Evolutionary conservation across 2,797 vertebrate species (phyloP).

Genomic region (Hydrophis major): DNA sequence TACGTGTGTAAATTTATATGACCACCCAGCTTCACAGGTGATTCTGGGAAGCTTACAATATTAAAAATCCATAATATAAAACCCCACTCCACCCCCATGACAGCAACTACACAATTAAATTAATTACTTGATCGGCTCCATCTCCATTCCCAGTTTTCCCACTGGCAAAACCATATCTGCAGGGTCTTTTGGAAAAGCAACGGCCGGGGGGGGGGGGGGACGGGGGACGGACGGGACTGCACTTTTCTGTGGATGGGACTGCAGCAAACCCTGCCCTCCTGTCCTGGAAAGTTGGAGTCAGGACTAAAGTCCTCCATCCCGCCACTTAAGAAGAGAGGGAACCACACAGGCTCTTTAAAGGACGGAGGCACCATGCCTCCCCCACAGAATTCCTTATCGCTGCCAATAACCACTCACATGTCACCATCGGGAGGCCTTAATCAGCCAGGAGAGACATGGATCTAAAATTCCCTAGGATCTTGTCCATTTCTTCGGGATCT

Average conservation of each 20-base stretch:
- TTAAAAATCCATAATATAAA: background rate
- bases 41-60: background rate
- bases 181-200: background rate
- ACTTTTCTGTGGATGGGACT: background rate
- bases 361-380: background rate
- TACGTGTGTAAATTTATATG: background rate
- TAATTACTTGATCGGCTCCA: background rate
- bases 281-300: background rate
- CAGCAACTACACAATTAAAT: background rate
- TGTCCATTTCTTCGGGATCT: background rate
- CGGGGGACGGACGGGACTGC: no score
- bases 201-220: accelerated
- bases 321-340: background rate
- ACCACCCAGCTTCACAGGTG: background rate
- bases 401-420: background rate
- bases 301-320: background rate
- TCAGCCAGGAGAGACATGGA: background rate
- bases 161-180: background rate
- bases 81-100: background rate
- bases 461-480: background rate
- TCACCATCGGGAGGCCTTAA: background rate
- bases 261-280: background rate
- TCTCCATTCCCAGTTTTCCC: background rate
- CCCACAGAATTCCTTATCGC: background rate
- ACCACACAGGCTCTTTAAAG: no score